phyloP scores from a whole-genome alignment of 2,113 vertebrate species.

The Mobula hypostoma region DNA sequence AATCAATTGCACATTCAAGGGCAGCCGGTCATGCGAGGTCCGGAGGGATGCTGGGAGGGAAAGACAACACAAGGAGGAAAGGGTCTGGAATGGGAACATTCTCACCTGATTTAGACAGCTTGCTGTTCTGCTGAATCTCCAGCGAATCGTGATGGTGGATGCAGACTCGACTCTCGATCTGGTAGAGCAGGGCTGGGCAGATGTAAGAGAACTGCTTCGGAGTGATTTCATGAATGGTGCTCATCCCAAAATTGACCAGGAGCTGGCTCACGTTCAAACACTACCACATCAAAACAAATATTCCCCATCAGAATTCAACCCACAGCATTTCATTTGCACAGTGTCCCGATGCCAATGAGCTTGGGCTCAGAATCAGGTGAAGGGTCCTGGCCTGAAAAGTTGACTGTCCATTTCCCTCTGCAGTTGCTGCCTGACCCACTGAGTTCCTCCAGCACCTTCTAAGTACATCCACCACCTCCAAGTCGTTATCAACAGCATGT shows the following conservation, averaged over 20 bases:
- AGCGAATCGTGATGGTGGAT: constrained; percentile 54
- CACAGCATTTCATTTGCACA: background rate
- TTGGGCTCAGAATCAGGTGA: too few species aligned
- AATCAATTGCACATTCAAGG: background rate
- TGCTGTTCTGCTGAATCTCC: background rate
- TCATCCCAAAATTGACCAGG: constrained; percentile 68
- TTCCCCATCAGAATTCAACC: background rate
- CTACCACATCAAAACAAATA: constrained; percentile 42
- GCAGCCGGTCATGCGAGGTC: background rate
- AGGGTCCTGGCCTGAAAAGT: too few species aligned
- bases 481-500: too few species aligned
- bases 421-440: too few species aligned
- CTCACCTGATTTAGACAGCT: background rate
- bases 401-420: too few species aligned
- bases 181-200: constrained; percentile 74
- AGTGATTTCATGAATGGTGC: constrained; percentile 56
- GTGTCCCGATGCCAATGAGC: too few species aligned
- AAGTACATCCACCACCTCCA: too few species aligned
- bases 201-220: constrained; percentile 69
- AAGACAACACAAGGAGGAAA: background rate
- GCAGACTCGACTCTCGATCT: constrained; percentile 77
- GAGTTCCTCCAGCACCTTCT: too few species aligned
- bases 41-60: too few species aligned
- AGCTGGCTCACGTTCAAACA: constrained; percentile 73
- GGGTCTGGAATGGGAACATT: background rate